Percentiles rank a stretch among this genome's conserved stretches.
phyloP scores from a whole-genome alignment of 2,797 vertebrate species.

The Pitangus sulphuratus region DNA sequence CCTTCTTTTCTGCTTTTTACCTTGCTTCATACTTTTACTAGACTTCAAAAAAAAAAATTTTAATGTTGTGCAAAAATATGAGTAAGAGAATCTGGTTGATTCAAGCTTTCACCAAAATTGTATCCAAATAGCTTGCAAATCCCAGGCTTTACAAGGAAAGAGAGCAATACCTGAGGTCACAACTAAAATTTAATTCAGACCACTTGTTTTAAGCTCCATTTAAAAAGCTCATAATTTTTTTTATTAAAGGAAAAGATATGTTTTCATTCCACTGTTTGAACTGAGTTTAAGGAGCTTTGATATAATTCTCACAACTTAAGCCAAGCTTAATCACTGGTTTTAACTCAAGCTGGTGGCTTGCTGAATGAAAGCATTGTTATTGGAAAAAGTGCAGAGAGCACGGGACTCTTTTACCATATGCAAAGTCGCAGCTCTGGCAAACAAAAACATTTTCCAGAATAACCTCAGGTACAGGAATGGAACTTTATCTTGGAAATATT shows the following conservation, averaged over 20 bases:
- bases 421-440: constrained; percentile 47
- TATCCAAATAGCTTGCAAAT: constrained; percentile 55
- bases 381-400: constrained; percentile 55
- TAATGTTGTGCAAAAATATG: not conserved
- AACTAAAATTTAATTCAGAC: constrained; percentile 68
- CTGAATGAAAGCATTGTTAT: constrained; percentile 68
- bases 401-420: not conserved
- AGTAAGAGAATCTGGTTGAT: constrained; percentile 37
- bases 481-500: not conserved
- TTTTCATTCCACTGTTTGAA: constrained; percentile 60
- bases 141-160: constrained; percentile 44
- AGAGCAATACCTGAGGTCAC: constrained; percentile 51
- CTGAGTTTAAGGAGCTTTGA: constrained; percentile 60
- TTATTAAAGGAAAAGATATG: constrained; percentile 63
- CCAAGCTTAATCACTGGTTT: constrained; percentile 61
- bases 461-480: not conserved
- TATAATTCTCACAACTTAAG: constrained; percentile 58
- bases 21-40: not conserved
- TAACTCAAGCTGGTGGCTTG: constrained; percentile 25
- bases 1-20: not conserved
- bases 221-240: constrained; percentile 66
- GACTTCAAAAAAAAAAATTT: not conserved
- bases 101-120: constrained; percentile 53
- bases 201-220: constrained; percentile 66
- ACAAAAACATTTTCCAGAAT: not conserved